Base-by-base conservation (phyloP, 2,888 invertebrate species). In the Stenichneumon culpator region DNA sequence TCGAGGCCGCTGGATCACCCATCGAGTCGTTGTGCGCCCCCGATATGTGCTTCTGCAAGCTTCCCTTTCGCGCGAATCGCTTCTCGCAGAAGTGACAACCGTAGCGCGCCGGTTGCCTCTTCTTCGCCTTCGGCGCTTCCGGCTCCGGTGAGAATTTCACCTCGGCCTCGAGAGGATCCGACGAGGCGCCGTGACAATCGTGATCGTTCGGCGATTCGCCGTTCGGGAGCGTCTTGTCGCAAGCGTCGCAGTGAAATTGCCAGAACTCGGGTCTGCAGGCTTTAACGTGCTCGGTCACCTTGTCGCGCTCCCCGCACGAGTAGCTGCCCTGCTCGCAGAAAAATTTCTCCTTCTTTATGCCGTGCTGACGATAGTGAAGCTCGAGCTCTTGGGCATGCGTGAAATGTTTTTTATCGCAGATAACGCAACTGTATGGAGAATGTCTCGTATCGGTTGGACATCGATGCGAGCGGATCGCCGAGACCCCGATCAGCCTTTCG, bases 41-140 rank as follows among this genome's bases (percentile, higher is more conserved):
- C 14, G 86, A 73, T 79, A 91, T 88, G 75, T 92, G 92, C 54
- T 89, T 91, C n/a, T 89, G 88, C 3, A 92, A 87, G 79, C 89
- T 90, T 60, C 89, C 88, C 78, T 90, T 90, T 28, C 90, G 87
- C 19, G 87, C 85, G 78, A 92, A 92, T 73, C 86, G 83, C 79
- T 91, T 92, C 5, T 88, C 89, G 80, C 92, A 92, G 9, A 86
- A 87, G 36, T 87, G 87, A 80, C 92, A 92, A 16, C 86, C 79
- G 82, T 88, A 90, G 22, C 86, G 88, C 19, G 83, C 79, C 6
- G 75, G 69, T 39, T 85, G 82, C 25, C 79, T 82, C 60, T 83
- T 87, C 14, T 82, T 84, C 75, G 88, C 50, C 16, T 74, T 68
- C 2, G 32, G 36, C 9, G 32, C 3, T 4, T 36, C 63, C 6